Base-by-base conservation (phyloP, 2,113 vertebrate genomes). In the Butorides virescens region DNA sequence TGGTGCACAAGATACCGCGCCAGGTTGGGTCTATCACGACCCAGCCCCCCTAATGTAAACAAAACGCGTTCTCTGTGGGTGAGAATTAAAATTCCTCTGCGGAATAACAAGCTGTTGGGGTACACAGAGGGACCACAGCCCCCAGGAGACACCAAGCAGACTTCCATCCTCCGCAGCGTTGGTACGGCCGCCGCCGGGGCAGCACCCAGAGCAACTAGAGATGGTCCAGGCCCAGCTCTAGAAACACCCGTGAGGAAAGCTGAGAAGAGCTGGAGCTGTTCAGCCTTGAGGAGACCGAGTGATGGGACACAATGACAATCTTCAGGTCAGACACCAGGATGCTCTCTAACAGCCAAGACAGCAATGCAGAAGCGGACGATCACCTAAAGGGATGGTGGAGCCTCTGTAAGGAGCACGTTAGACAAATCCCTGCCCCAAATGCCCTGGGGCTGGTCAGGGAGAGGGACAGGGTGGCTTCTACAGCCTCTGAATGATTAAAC, bases 131-230 rank as follows among this genome's bases (percentile, higher is more conserved):
- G 20, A 14, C 21, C 2, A 0, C 2, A 27, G 67, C 42, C 23
- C 29, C 4, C 32, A 0, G 77, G 52, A 87, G 72, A 20, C 23
- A 10, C 1, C 29, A 53, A 29, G 68, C 44, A 21, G 36, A 2
- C 37, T 30, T 29, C 2, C 15, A 52, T 3, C 32, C 65, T 6
- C 9, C 1, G 1, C 73, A 7, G 10, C 1, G 2, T 2, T 21
- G 72, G 39, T 7, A n/a, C 0, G 3, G 53, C 32, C 3, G 25
- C 32, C 0, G 26, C 7, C 0, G 8, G 50, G 36, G 68, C 81
- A 71, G 30, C 0, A 0, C 34, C 36, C 42, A 75, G 37, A 56
- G n/a, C 22, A 36, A 55, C 13, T 3, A 25, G 56, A 56, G 72
- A 52, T 7, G 23, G 29, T 6, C 11, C 19, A 46, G 19, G 47